phyloP scores from a whole-genome alignment of 37 sponge, comb jelly and placozoan species.

The Beroe forskalii region DNA sequence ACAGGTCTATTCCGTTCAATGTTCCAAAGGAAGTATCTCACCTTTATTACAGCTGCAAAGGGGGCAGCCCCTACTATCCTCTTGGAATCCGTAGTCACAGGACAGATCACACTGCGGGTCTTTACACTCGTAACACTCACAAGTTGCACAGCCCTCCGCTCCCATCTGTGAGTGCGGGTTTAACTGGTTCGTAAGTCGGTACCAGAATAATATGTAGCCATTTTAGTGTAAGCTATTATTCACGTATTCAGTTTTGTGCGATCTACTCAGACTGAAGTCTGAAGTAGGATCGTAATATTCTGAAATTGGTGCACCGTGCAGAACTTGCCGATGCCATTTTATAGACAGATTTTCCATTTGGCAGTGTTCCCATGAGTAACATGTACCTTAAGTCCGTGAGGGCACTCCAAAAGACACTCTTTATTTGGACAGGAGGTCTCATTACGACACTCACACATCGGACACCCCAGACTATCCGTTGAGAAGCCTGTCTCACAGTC shows the following conservation, averaged over 20 bases:
- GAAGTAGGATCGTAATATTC: no score
- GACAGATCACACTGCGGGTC: not conserved
- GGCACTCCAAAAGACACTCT: not conserved
- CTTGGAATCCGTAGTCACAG: not conserved
- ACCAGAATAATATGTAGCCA: no score
- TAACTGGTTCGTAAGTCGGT: no score
- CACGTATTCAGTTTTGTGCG: no score
- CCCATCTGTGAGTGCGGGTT: conserved; percentile 8
- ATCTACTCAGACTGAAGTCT: no score
- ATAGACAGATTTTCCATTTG: no score
- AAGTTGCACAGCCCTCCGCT: not conserved
- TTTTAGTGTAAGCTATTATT: no score
- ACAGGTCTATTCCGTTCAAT: no score
- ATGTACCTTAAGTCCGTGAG: not conserved
- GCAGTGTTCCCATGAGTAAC: no score
- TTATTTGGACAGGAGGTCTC: not conserved
- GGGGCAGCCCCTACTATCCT: not conserved
- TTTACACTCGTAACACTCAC: not conserved
- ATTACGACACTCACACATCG: not conserved
- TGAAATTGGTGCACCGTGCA: no score
- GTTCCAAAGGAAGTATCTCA: no score
- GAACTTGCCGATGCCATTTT: no score
- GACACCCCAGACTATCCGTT: not conserved
- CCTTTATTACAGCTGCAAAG: not conserved
- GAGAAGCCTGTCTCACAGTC: not conserved